These are phyloP conservation scores for Metalampra italica DNA, from an alignment of 2,888 invertebrate species.

Conservation along the genomic window DNA sequence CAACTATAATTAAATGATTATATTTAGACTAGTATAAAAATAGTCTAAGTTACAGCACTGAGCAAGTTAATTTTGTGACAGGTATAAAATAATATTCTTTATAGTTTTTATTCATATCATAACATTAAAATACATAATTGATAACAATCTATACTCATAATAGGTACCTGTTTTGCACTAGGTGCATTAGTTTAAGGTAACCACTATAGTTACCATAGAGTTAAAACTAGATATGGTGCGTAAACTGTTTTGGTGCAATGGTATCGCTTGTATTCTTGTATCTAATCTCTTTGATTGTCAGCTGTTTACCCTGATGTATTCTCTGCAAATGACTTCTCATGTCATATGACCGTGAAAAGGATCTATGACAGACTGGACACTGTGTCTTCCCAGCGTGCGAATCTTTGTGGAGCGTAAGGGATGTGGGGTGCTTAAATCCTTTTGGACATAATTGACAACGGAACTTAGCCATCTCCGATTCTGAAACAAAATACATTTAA, in stretches of 20 bases:
- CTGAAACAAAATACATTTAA: conserved; percentile 43
- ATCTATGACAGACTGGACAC: conserved; percentile 80
- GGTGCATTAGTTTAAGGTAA: conserved; percentile 22
- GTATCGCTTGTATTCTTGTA: conserved; percentile 64
- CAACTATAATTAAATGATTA: conserved; percentile 62
- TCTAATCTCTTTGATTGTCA: conserved; percentile 72
- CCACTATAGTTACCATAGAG: conserved; percentile 25
- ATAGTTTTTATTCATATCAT: not conserved
- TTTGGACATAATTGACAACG: conserved; percentile 81
- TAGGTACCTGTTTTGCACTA: conserved; percentile 12
- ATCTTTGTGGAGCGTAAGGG: conserved; percentile 80
- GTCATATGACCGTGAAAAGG: conserved; percentile 80
- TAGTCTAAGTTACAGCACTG: conserved; percentile 69
- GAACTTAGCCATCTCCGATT: conserved; percentile 78
- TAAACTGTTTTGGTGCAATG: conserved; percentile 59
- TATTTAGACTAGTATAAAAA: conserved; percentile 75
- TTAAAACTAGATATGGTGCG: conserved; percentile 57
- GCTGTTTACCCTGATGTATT: conserved; percentile 78
- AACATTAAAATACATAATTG: conserved; percentile 6
- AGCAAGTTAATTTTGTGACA: conserved; percentile 67
- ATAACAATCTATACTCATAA: conserved; percentile 8
- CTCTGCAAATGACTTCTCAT: conserved; percentile 79
- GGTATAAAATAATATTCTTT: conserved; percentile 18
- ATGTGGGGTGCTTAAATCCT: conserved; percentile 81
- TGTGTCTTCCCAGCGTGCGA: conserved; percentile 81